Percentiles rank a stretch among this genome's conserved stretches.
Conservation (phyloP, 53 echinoderm and acorn worm species). For the Stichopus horrens region DNA sequence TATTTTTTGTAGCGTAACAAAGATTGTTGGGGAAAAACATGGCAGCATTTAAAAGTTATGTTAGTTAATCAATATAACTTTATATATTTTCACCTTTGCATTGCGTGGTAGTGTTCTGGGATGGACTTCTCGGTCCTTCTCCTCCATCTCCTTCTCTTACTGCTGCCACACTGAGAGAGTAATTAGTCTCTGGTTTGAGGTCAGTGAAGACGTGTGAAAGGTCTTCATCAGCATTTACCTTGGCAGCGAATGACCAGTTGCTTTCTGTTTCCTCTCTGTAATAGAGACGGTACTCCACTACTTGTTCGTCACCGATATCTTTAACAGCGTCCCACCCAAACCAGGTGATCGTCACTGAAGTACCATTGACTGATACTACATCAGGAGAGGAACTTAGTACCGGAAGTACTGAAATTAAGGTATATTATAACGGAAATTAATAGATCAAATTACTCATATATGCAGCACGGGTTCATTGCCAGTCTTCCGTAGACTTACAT, state of each 20-base stretch:
- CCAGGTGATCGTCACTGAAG: conserved; percentile 45
- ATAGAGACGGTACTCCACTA: conserved; percentile 47
- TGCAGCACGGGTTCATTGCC: too few relatives aligned
- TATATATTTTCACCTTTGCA: background rate
- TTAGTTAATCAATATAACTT: too few relatives aligned
- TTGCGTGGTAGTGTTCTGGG: background rate
- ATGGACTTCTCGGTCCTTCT: conserved; percentile 59
- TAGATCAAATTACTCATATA: too few relatives aligned
- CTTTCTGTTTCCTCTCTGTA: background rate
- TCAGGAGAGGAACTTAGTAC: background rate
- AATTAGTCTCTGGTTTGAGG: conserved; percentile 53
- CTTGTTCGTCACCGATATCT: conserved; percentile 37
- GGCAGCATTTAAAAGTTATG: too few relatives aligned
- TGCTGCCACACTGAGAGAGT: conserved; percentile 59
- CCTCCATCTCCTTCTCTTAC: conserved; percentile 58
- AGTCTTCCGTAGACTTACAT: too few relatives aligned
- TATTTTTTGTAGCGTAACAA: too few relatives aligned
- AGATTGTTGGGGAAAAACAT: too few relatives aligned
- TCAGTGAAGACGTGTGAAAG: conserved; percentile 17
- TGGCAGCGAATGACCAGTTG: background rate
- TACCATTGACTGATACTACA: background rate
- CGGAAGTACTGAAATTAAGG: background rate
- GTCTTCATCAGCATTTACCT: background rate
- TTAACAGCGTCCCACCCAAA: conserved; percentile 21
- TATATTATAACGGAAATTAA: too few relatives aligned